phyloP scores from a whole-genome alignment of 2,888 invertebrate species.

The Scaeva pyrastri region DNA sequence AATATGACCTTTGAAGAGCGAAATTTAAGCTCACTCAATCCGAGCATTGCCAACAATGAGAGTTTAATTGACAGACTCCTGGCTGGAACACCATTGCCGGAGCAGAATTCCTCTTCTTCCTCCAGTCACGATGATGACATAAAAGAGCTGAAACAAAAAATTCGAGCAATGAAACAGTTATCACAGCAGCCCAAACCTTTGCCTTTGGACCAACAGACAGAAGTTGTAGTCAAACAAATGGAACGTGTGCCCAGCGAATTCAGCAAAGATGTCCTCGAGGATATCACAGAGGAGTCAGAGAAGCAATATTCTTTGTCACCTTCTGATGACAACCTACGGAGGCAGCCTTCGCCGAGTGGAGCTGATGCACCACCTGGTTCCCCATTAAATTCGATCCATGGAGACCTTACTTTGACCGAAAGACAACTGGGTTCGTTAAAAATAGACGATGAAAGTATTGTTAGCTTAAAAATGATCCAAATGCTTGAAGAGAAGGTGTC shows the following conservation, averaged over 20 bases:
- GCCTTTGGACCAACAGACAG: slow-evolving; percentile 70
- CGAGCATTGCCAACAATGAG: slow-evolving; percentile 78
- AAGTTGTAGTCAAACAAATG: slow-evolving; percentile 80
- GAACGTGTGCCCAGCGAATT: slow-evolving; percentile 82
- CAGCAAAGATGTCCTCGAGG: slow-evolving; percentile 82
- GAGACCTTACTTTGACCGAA: slow-evolving; percentile 39
- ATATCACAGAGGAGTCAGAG: slow-evolving; percentile 84
- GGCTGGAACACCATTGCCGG: slow-evolving; percentile 70
- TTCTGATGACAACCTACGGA: slow-evolving; percentile 49
- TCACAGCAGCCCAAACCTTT: slow-evolving; percentile 48
- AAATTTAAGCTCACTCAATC: slow-evolving; percentile 77
- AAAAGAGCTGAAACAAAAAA: slow-evolving; percentile 80
- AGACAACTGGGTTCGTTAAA: slow-evolving; percentile 16
- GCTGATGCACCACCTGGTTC: slow-evolving; percentile 54
- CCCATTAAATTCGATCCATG: slow-evolving; percentile 51
- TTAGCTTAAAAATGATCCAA: slow-evolving; percentile 81
- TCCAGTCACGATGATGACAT: slow-evolving; percentile 79
- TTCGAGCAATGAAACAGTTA: slow-evolving; percentile 79
- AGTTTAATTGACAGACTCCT: slow-evolving; percentile 77
- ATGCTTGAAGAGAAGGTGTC: slow-evolving; percentile 81
- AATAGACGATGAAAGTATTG: slow-evolving; percentile 77
- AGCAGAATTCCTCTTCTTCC: slow-evolving; percentile 39
- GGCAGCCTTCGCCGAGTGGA: slow-evolving; percentile 31
- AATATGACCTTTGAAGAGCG: slow-evolving; percentile 81
- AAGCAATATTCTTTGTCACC: slow-evolving; percentile 66